Percentiles rank a stretch among this genome's conserved stretches.
phyloP scores from a whole-genome alignment of 92 coral and sea anemone genomes.

The Hydrozoanthus gracilis region DNA sequence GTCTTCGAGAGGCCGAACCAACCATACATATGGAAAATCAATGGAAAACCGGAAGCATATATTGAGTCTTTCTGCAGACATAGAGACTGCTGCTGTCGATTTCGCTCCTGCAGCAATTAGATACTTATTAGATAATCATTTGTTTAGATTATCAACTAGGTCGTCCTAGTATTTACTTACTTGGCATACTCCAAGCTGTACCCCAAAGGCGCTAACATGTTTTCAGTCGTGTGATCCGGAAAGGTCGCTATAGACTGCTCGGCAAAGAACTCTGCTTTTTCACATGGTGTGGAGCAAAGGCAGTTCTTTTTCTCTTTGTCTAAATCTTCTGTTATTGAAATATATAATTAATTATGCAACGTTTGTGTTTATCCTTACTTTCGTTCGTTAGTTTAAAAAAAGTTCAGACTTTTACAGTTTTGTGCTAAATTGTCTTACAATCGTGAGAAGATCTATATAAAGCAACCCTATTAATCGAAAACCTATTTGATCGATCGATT shows the following conservation, averaged over 20 bases:
- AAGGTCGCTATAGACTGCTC: slow-evolving; percentile 28
- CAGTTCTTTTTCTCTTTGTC: background rate
- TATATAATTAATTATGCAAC: background rate
- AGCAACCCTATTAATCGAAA: too few species aligned
- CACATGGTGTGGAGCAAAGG: slow-evolving; percentile 21
- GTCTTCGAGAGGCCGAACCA: too few species aligned
- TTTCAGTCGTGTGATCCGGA: slow-evolving; percentile 18
- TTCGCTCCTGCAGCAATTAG: too few species aligned
- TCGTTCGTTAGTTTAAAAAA: background rate
- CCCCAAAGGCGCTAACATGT: background rate
- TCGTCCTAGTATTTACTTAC: background rate
- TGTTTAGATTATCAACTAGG: too few species aligned
- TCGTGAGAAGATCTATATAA: too few species aligned
- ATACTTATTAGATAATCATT: too few species aligned
- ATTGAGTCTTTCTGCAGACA: too few species aligned
- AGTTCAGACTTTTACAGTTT: background rate
- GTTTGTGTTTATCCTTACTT: background rate
- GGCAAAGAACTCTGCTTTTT: background rate
- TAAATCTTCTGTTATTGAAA: background rate
- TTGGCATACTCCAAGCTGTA: slow-evolving; percentile 26
- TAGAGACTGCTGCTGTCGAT: too few species aligned
- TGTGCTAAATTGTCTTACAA: background rate
- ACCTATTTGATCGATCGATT: too few species aligned
- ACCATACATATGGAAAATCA: too few species aligned
- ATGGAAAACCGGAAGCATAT: too few species aligned